Evolutionary conservation across 1,140 invertebrate species (phyloP), one percentile per base, ranked within the genome.

Genomic region (Drosophila jambulina): DNA sequence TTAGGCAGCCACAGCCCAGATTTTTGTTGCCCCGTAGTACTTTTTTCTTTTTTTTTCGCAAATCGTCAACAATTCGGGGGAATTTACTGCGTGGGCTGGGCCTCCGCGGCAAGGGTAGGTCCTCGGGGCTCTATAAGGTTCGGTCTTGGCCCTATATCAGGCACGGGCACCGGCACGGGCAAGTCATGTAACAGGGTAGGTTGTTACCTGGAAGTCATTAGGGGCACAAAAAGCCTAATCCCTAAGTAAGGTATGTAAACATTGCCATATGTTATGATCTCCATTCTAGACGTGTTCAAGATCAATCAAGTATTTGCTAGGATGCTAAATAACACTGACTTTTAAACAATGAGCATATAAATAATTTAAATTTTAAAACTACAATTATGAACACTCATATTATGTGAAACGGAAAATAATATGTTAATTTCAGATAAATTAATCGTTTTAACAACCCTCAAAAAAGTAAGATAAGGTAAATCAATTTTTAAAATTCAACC

Each of bases 121-220:
- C 48, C 53, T 42, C 17, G 29, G 36, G 32, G 38, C 21, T 70
- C 49, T 57, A 40, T 38, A 29, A 43, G 53, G 60, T 42, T 54
- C 61, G 72, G 38, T 63, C 68, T 64, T 19, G 19, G 45, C 60
- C 60, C 42, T 54, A 19, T 75, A 51, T 48, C 45, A 46, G 62
- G 64, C 69, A 32, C 75, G 48, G 69, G 48, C 21, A 8, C 21
- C 12, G 43, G 57, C 68, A 27, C 75, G 57, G 69, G 48, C 82
- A 59, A 83, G 72, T 87, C 85, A 90, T 90, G 85, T 74, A 90
- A 90, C 63, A 72, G 64, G 13, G 21, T 54, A 7, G 17, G 53
- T 63, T 63, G 38, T 74, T 90, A 90, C 85, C 85, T 90, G 85
- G 82, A 90, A 90, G 86, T 91, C 86, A 90, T 90, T 90, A 86